Base-by-base conservation (phyloP, 2,888 invertebrate genomes). In the Sympetrum striolatum region DNA sequence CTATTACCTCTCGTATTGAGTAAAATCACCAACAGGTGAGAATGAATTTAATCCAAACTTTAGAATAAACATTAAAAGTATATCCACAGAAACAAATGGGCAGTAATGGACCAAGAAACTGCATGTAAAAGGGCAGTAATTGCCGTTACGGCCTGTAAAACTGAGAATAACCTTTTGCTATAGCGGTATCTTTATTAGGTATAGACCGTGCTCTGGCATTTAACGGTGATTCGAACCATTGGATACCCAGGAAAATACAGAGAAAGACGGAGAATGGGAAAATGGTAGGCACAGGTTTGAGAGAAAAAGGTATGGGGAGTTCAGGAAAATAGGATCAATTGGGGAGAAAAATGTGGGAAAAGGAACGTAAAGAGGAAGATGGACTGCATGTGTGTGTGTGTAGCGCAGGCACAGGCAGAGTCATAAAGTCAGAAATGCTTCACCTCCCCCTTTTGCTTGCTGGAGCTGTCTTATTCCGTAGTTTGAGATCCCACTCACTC, bases 401-500 rank as follows among this genome's bases (percentile, higher is more conserved):
- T n/a, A n/a, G n/a, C n/a, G n/a, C n/a, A n/a, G n/a, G 60, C 64
- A 39, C n/a, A 60, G 58, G 3, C 60, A 8, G n/a, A 37, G 86
- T 60, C 86, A 60, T 86, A 86, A 60, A 86, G 53, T 58, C 64
- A 86, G n/a, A 86, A 86, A 86, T 39, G 60, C 14, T 3, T 31
- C 31, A 12, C 60, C n/a, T 48, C 86, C 86, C 8, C 35, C 15
- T 35, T 39, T 35, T 31, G 18, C 35, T 60, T 18, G 35, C 48
- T 53, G 35, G 82, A 53, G 22, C 10, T 44, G 25, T 44, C 31
- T 4, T 58, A 53, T 58, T 58, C 82, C 60, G 86, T 37, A 58
- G 82, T 58, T 48, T 82, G 60, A 64, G 31, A 60, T 60, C 86
- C 86, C 86, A 64, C 86, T 86, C 86, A 86, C 86, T 64, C 86